phyloP scores from a whole-genome alignment of 2,888 invertebrate genomes.

The Leucophora obtusa region DNA sequence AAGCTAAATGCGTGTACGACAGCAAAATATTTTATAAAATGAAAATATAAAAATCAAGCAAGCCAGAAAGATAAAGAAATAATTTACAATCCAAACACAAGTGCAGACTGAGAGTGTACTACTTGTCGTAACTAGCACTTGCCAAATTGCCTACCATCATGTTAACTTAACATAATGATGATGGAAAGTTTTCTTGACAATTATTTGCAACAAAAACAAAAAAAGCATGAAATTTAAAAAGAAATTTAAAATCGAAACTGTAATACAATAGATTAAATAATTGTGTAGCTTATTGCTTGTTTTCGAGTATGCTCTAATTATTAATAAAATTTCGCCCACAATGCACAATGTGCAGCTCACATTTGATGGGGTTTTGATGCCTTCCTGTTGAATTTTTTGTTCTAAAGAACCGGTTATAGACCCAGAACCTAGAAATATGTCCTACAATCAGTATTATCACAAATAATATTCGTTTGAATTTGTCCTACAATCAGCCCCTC shows the following conservation, averaged over 20 bases:
- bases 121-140: constrained; percentile 52
- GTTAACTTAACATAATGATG: constrained; percentile 23
- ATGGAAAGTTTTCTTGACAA: constrained; percentile 59
- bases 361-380: too few relatives aligned
- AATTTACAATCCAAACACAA: constrained; percentile 36
- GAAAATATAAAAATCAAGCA: constrained; percentile 12
- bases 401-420: too few relatives aligned
- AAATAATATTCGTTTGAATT: too few relatives aligned
- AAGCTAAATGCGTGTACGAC: constrained; percentile 55
- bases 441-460: too few relatives aligned
- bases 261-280: not conserved
- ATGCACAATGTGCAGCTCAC: too few relatives aligned
- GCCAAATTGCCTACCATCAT: constrained; percentile 50
- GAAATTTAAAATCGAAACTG: not conserved
- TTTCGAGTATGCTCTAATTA: not conserved
- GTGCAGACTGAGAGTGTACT: not conserved
- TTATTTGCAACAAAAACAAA: not conserved
- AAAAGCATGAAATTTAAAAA: not conserved
- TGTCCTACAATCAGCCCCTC: too few relatives aligned
- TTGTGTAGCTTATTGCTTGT: not conserved
- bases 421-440: too few relatives aligned
- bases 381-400: too few relatives aligned
- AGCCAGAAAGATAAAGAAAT: constrained; percentile 9
- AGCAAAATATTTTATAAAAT: constrained; percentile 17
- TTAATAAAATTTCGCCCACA: too few relatives aligned